Base-by-base conservation (phyloP, 2,888 invertebrate genomes). In the Acrobeloides nanus region DNA sequence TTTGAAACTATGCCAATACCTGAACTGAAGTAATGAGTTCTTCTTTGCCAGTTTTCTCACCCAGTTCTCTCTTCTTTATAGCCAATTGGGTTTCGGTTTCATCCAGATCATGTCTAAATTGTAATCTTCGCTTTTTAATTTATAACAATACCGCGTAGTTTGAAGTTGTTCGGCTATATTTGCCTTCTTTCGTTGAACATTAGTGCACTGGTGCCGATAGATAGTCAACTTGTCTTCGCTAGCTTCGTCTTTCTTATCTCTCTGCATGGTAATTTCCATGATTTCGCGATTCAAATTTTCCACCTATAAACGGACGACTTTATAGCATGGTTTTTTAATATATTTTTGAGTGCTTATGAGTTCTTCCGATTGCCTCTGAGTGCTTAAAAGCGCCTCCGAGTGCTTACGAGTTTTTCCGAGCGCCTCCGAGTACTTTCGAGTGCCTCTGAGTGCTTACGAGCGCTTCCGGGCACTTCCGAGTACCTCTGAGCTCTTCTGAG, bases 171-270 rank as follows among this genome's bases (percentile, higher is more conserved):
- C 82, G 0, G 84, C 84, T 29, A 84, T 81, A 15, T 81, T 79
- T 55, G 84, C 84, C 73, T 88, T 88, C 73, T 86, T 86, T 48
- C 86, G 81, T 10, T 83, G 80, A 38, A 87, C 84, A 21, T 61
- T 57, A 12, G 53, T 47, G 48, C 77, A 77, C 73, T 89, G 88
- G 70, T 89, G 87, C 26, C 87, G 80, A 72, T 87, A 88, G 34
- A 87, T 83, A 1, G 84, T 83, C 54, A 87, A 77, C 73, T 86
- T 85, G 73, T 87, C 86, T 56, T 81, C 81, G 33, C 76, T 75
- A 1, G 82, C 81, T 49, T 83, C 82, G 0, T 81, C 79, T 26
- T 80, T 79, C 8, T 81, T 80, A 72, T 86, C 79, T 57, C 83
- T 81, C 43, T 82, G 82, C 73, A 86, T 84, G 0, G 85, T 82